phyloP scores from a whole-genome alignment of 2,888 invertebrate species.

The Acanthopleura granulata region DNA sequence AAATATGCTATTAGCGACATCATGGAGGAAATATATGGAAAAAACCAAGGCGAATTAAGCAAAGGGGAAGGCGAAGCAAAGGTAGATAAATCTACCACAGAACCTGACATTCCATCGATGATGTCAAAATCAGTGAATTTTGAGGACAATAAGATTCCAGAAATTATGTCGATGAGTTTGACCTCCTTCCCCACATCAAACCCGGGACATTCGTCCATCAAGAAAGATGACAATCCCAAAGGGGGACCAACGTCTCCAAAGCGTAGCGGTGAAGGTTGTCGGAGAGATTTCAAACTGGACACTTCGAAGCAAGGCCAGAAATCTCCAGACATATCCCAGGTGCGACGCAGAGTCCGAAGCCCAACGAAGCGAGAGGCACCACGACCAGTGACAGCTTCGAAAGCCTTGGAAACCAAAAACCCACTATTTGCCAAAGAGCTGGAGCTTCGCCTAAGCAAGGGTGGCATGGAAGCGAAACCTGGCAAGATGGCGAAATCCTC shows the following conservation, averaged over 20 bases:
- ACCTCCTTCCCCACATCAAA: not conserved
- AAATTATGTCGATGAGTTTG: conserved; percentile 9
- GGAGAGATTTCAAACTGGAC: not conserved
- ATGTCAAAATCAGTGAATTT: conserved; percentile 6
- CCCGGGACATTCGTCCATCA: not conserved
- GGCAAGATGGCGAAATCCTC: not conserved
- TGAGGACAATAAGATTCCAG: conserved; percentile 12
- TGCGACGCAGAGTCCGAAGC: not conserved
- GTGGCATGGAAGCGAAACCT: conserved; percentile 25
- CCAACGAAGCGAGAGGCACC: conserved; percentile 20
- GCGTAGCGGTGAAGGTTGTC: not conserved
- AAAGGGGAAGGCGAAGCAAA: not conserved
- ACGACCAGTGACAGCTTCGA: conserved; percentile 14
- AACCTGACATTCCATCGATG: not conserved
- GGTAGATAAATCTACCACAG: not conserved
- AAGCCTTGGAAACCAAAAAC: conserved; percentile 27
- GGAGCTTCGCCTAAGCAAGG: conserved; percentile 44
- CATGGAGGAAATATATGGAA: not conserved
- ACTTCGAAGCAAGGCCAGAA: not conserved
- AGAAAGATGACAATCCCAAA: not conserved
- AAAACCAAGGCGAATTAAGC: not conserved
- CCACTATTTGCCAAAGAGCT: conserved; percentile 52
- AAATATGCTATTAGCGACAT: not conserved
- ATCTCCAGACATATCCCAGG: not conserved
- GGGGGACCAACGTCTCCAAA: not conserved